phyloP scores from a whole-genome alignment of 92 coral and sea anemone genomes.

The Nematostella vectensis region DNA sequence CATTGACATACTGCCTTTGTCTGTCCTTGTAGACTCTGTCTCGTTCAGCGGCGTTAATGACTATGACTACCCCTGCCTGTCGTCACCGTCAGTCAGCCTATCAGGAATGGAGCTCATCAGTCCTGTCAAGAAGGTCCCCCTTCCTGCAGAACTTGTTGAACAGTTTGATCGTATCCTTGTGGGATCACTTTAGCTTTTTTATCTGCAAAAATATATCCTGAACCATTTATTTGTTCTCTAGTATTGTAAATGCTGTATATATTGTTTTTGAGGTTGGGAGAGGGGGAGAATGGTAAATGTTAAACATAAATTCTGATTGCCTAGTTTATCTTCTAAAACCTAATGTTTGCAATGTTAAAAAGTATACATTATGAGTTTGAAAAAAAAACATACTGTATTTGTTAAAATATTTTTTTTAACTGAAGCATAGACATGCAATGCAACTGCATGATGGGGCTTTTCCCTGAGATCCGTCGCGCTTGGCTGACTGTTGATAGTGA shows the following conservation, averaged over 20 bases:
- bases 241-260: background rate
- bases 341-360: too few species aligned
- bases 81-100: slow-evolving; percentile 90
- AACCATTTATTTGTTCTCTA: background rate
- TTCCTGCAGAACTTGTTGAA: slow-evolving; percentile 87
- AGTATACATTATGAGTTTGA: too few species aligned
- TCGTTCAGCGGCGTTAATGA: slow-evolving; percentile 91
- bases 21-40: slow-evolving; percentile 27
- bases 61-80: slow-evolving; percentile 86
- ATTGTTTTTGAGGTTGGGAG: background rate
- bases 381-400: too few species aligned
- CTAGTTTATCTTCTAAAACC: too few species aligned
- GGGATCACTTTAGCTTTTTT: background rate
- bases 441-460: slow-evolving; percentile 96
- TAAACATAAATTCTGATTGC: background rate
- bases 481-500: slow-evolving; percentile 98
- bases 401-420: too few species aligned
- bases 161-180: slow-evolving; percentile 91
- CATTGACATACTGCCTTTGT: too few species aligned
- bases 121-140: slow-evolving; percentile 73
- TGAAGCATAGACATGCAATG: slow-evolving; percentile 77
- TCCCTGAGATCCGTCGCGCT: slow-evolving; percentile 94
- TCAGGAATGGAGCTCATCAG: slow-evolving; percentile 77
- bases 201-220: background rate
- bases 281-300: background rate